phyloP scores from a whole-genome alignment of 2,113 vertebrate genomes.

The Proteles cristata region DNA sequence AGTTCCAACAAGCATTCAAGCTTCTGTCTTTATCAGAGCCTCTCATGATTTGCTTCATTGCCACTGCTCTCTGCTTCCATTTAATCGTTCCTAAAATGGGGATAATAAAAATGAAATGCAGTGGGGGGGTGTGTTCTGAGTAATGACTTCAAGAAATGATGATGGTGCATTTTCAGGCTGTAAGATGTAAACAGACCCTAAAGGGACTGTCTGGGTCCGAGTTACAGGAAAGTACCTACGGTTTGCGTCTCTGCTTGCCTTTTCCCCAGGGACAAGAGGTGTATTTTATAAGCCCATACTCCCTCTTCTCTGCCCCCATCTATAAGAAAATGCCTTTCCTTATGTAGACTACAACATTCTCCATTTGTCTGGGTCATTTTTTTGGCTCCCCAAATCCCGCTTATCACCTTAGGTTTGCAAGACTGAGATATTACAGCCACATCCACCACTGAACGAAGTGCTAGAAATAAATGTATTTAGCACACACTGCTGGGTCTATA shows the following conservation, averaged over 20 bases:
- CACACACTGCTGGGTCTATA: not conserved
- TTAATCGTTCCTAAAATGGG: slow-evolving; percentile 77
- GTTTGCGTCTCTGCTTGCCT: not conserved
- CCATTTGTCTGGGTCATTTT: not conserved
- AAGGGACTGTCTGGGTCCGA: slow-evolving; percentile 55
- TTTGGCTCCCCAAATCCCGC: not conserved
- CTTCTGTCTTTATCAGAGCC: slow-evolving; percentile 69
- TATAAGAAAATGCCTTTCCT: not conserved
- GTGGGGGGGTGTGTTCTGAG: slow-evolving; percentile 73
- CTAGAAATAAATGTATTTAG: not conserved
- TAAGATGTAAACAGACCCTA: slow-evolving; percentile 74
- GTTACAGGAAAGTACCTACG: not conserved
- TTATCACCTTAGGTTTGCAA: not conserved
- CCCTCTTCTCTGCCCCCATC: not conserved
- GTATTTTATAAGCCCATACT: not conserved
- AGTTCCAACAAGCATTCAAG: not conserved
- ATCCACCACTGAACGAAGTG: not conserved
- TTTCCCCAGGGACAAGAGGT: not conserved
- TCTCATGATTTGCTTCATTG: slow-evolving; percentile 80
- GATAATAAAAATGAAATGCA: slow-evolving; percentile 80
- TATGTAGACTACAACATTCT: not conserved
- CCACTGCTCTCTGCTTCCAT: slow-evolving; percentile 72
- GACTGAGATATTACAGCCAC: not conserved
- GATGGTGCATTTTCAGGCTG: slow-evolving; percentile 68
- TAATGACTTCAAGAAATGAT: slow-evolving; percentile 78